Percentiles rank a stretch among this genome's conserved stretches.
Conservation (phyloP, 2,113 vertebrate genomes). For the Heteronetta atricapilla region DNA sequence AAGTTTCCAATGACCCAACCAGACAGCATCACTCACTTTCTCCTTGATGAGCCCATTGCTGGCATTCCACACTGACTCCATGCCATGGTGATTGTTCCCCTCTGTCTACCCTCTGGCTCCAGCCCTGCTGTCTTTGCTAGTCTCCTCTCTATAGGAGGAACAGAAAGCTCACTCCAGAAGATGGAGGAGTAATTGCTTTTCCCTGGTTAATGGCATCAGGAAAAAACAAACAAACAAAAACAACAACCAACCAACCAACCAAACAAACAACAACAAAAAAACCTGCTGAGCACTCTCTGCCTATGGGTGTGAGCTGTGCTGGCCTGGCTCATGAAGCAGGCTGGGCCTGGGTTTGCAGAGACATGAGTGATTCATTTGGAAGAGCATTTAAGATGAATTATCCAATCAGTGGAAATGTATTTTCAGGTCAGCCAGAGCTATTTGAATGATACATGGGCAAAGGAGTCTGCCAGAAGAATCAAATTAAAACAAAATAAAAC, state of each 20-base stretch:
- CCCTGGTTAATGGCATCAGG: neutral
- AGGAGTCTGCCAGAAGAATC: neutral
- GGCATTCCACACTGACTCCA: rapidly evolving
- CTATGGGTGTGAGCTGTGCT: neutral
- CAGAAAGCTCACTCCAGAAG: neutral
- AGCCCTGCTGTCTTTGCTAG: rapidly evolving
- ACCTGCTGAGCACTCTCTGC: neutral
- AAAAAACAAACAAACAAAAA: neutral
- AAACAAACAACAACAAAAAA: too few species aligned
- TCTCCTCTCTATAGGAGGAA: neutral
- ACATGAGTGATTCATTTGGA: neutral
- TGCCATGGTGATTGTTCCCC: neutral
- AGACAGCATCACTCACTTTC: neutral
- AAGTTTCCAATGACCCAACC: neutral
- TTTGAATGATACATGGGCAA: neutral
- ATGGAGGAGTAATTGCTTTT: neutral
- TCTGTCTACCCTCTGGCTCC: neutral
- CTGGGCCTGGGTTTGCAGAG: neutral
- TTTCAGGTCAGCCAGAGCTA: constrained; percentile 20
- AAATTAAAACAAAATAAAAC: neutral
- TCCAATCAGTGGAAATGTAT: neutral
- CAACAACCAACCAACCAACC: too few species aligned
- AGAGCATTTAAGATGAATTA: neutral
- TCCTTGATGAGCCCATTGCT: rapidly evolving
- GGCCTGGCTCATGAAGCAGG: neutral